Percentiles rank a stretch among this genome's conserved stretches.
These are phyloP conservation scores for Andrena camellia DNA, from an alignment of 2,888 invertebrate species.

Conservation along the genomic window DNA sequence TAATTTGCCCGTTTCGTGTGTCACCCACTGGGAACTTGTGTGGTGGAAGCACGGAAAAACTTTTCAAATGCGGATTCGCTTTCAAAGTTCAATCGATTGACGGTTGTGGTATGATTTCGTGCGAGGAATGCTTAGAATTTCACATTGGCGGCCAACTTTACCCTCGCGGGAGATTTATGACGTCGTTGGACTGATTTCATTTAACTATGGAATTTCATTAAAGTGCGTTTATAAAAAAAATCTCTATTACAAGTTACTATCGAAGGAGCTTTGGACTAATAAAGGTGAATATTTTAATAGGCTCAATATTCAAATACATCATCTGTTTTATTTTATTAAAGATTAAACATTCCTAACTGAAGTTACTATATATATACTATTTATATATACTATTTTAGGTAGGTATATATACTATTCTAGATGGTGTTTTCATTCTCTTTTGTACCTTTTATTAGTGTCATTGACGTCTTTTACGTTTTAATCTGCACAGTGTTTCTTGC, in stretches of 20 bases:
- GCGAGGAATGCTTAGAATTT: slow-evolving; percentile 26
- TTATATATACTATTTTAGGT: too few relatives aligned
- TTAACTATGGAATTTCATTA: neutral
- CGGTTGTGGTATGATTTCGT: slow-evolving; percentile 17
- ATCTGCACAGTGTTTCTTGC: too few relatives aligned
- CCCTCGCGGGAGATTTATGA: neutral
- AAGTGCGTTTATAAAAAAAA: neutral
- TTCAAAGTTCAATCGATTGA: slow-evolving; percentile 23
- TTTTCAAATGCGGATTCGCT: slow-evolving; percentile 26
- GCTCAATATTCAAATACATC: neutral
- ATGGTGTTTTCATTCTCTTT: too few relatives aligned
- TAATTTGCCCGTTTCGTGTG: neutral
- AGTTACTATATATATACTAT: too few relatives aligned
- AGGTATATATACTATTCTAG: too few relatives aligned
- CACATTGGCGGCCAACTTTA: slow-evolving; percentile 16
- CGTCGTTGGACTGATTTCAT: slow-evolving; percentile 10
- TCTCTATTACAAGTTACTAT: too few relatives aligned
- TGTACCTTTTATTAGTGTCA: too few relatives aligned
- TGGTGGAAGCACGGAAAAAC: neutral
- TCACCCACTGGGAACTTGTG: neutral
- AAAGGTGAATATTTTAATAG: neutral
- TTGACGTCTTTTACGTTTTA: too few relatives aligned
- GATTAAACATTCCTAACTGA: neutral
- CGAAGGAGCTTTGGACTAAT: neutral
- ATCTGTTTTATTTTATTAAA: neutral